These are phyloP conservation scores for Bombyx huttoni DNA, from an alignment of 2,888 invertebrate genomes.

Conservation along the genomic window DNA sequence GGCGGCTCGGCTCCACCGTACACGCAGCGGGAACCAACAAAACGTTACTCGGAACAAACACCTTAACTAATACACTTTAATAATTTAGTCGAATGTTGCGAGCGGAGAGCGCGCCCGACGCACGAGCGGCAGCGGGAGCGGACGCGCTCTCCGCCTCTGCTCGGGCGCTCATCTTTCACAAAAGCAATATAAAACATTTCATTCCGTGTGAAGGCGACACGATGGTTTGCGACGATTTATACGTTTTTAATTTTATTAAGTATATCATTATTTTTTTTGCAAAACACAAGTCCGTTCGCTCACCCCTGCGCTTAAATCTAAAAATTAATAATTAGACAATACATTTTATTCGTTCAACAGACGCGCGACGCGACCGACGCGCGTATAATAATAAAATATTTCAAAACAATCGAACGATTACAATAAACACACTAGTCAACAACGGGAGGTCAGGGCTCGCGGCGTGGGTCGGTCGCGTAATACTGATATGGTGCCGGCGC, in stretches of 20 bases:
- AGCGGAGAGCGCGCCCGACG: conserved; percentile 21
- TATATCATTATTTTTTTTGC: background rate
- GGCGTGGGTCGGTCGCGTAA: conserved; percentile 5
- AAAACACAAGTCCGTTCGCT: conserved; percentile 70
- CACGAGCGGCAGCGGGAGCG: conserved; percentile 20
- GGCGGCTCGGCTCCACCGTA: background rate
- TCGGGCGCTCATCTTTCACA: conserved; percentile 33
- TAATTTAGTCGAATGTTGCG: conserved; percentile 53
- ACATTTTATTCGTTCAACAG: conserved; percentile 72
- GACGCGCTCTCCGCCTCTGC: background rate
- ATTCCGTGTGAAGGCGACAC: conserved; percentile 68
- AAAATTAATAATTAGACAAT: conserved; percentile 72
- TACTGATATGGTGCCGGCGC: conserved; percentile 9
- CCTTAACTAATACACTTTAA: conserved; percentile 67
- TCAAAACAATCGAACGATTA: conserved; percentile 72
- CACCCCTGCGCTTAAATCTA: conserved; percentile 69
- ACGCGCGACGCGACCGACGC: conserved; percentile 58
- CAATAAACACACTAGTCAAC: conserved; percentile 69
- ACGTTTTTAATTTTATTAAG: conserved; percentile 31
- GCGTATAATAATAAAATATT: conserved; percentile 72
- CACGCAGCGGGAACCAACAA: background rate
- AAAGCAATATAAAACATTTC: conserved; percentile 70
- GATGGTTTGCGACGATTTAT: conserved; percentile 64
- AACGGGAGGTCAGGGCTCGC: conserved; percentile 21
- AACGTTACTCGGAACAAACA: conserved; percentile 71